These are phyloP conservation scores for Chironomus tepperi DNA, from an alignment of 1,140 invertebrate species.

Conservation along the genomic window DNA sequence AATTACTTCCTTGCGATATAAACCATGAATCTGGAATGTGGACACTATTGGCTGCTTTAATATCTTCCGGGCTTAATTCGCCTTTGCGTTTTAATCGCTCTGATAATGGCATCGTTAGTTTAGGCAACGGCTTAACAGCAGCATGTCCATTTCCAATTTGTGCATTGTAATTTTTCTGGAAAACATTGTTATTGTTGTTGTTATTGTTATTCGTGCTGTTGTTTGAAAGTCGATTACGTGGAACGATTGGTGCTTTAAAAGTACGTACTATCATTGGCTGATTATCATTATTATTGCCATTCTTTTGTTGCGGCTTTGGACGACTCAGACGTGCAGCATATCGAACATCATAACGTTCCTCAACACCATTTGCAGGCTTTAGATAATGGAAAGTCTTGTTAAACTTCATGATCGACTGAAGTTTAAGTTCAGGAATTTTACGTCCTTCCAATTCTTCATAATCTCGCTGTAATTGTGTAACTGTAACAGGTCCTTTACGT, in stretches of 20 bases:
- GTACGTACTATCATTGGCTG: neutral
- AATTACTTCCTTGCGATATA: neutral
- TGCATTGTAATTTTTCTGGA: neutral
- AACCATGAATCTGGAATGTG: neutral
- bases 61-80: slow-evolving; percentile 5
- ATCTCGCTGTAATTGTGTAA: neutral
- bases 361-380: neutral
- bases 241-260: neutral
- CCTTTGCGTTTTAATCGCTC: neutral
- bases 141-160: neutral
- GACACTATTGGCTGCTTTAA: neutral
- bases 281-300: neutral
- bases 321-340: neutral
- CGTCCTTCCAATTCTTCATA: slow-evolving; percentile 17
- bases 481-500: neutral
- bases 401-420: neutral
- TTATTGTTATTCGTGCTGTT: neutral
- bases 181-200: slow-evolving; percentile 5
- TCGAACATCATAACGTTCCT: slow-evolving; percentile 4
- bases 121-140: neutral
- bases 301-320: neutral
- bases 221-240: neutral
- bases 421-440: neutral
- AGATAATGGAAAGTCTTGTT: neutral
- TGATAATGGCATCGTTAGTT: neutral